phyloP scores from a whole-genome alignment of 2,113 vertebrate genomes.

The Rhabdornis inornatus region DNA sequence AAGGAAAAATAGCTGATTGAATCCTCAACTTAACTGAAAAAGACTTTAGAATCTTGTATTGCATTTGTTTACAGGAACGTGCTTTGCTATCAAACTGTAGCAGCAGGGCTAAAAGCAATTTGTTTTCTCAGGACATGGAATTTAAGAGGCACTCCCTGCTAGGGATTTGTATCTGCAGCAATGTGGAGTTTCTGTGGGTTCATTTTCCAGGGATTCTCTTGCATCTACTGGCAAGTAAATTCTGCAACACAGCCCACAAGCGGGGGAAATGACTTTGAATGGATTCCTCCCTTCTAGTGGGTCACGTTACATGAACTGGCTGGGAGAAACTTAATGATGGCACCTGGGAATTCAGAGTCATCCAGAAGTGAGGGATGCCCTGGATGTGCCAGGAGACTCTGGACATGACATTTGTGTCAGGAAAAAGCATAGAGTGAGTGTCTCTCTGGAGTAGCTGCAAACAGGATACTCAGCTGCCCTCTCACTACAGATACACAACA shows the following conservation, averaged over 20 bases:
- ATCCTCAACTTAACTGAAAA: not conserved
- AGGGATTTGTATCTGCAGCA: not conserved
- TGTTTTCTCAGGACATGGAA: not conserved
- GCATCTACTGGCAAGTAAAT: not conserved
- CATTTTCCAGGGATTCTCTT: not conserved
- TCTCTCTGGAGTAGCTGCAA: not conserved
- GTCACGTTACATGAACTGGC: not conserved
- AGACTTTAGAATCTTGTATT: not conserved
- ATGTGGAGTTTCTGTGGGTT: not conserved
- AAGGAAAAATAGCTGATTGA: not conserved
- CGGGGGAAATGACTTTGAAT: not conserved
- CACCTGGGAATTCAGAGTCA: not conserved
- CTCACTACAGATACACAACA: not conserved
- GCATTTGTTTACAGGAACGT: not conserved
- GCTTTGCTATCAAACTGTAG: not conserved
- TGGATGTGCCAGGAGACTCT: not conserved
- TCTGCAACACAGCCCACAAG: not conserved
- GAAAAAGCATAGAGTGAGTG: not conserved
- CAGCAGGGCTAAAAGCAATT: not conserved
- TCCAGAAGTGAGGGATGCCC: not conserved
- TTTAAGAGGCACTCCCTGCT: not conserved
- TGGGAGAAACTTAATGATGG: not conserved
- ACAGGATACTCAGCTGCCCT: not conserved
- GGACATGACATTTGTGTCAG: not conserved
- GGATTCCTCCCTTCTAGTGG: not conserved